Base-by-base conservation (phyloP, 2,888 invertebrate genomes). In the Ennomos quercinarius region DNA sequence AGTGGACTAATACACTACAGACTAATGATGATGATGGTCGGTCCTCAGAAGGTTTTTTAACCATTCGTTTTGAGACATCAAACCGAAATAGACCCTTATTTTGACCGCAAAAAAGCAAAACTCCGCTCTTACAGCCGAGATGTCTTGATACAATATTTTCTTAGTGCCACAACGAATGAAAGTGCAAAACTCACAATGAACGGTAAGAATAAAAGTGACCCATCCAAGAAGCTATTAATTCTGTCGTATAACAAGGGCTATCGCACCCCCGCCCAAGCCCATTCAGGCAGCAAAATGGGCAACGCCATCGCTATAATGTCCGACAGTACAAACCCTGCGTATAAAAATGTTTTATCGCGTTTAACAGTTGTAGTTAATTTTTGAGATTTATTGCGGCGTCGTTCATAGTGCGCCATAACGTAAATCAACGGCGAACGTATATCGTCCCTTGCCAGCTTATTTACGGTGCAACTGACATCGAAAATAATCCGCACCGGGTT, bases 361-460 rank as follows among this genome's bases (percentile, higher is more conserved):
- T 66, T 64, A 67, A 46, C 66, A 58, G 57, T 41, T 62, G 66
- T 59, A 69, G 65, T 74, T 68, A 73, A 71, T 78, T 76, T 78
- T 71, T 69, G 74, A 78, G 74, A 79, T 77, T 72, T 79, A 77
- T 66, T 69, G 67, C 66, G 34, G 63, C 77, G 76, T 76, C 79
- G 73, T 76, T 78, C 74, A 78, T 76, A 74, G 74, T 73, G 60
- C 76, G 72, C 73, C 61, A 72, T 75, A 75, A 72, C 72, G 80
- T 86, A 84, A 85, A 86, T 85, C 81, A 80, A 69, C 49, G 51
- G 48, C 63, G 67, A 65, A 70, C 72, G 74, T 80, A 77, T 78
- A 81, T 82, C 79, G 75, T 71, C 61, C 67, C 63, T 65, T 68
- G 70, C 63, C 67, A 62, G 61, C 66, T 73, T 80, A 79, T 80